Base-by-base conservation (phyloP, 2,888 invertebrate genomes). In the Ectemnius lituratus region DNA sequence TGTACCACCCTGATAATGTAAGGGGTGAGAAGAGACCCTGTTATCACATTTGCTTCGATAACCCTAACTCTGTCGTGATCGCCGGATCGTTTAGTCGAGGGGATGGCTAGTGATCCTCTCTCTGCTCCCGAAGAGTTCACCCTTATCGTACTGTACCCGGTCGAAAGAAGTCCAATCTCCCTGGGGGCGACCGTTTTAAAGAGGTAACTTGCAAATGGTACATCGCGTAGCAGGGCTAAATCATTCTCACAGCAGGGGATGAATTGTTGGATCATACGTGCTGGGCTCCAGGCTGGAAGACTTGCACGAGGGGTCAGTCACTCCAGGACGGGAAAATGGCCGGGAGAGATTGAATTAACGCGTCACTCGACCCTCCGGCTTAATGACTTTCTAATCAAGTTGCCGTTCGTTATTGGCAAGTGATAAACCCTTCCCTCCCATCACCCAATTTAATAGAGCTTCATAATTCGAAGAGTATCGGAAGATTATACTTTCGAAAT, bases 291-390 rank as follows among this genome's bases (percentile, higher is more conserved):
- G 14, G 23, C n/a, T 52, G 23, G 47, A 16, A 52, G 27, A 4
- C 16, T 52, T 18, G 63, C 45, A 28, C 27, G 49, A 63, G 23
- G 60, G 64, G 49, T 62, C 56, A 60, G 28, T 27, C 58, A 59
- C 20, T n/a, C 18, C 46, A 23, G 65, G 47, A 74, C 74, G 77
- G n/a, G 71, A 78, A 77, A 74, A 78, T 78, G 78, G 78, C 78
- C 27, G 28, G 58, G 20, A 23, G 67, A 37, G 27, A 59, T 52
- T 8, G 37, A 4, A 47, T 64, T n/a, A 60, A 46, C 23, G 11
- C n/a, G 18, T 59, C 37, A 11, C 20, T 4, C 23, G 52, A 5
- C 52, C 16, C 52, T 16, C n/a, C 14, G 16, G 16, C 1, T 2
- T 18, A 46, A 64, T 1, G 57, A 18, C n/a, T 16, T 16, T 52